Evolutionary conservation across 2,888 invertebrate species (phyloP), one percentile per base, ranked within the genome.

Genomic region (Scaptomyza parva): DNA sequence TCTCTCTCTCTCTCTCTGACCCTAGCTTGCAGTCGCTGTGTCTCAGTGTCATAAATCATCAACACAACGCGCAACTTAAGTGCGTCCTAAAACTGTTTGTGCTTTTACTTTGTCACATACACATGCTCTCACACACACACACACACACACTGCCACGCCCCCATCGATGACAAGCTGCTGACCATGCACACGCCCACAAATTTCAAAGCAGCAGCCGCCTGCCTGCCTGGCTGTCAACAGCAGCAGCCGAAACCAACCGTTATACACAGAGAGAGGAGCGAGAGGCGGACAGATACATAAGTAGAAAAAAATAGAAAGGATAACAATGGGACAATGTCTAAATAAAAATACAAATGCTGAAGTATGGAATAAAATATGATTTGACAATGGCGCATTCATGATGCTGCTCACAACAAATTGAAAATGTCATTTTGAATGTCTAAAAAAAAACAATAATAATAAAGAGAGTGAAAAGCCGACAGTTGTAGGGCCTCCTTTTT

Each of bases 51-150:
- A 82, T 82, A 82, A 82, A 82, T 82, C 82, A 82, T 82, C 85
- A 81, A 69, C 85, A 87, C 76, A 87, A 76, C 82, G 70, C 85
- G 64, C 78, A 73, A 85, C 87, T 87, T 82, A 87, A 82, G 82
- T 82, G 82, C 82, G 77, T 75, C 85, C 87, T 73, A 85, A 84
- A 82, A 87, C 87, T 81, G 87, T 82, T 81, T 75, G 64, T 65
- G 79, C 77, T 79, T 78, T 79, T 79, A 72, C 77, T 77, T 78
- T 78, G 60, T 77, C 68, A 73, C 64, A 77, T 59, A 61, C 50
- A 47, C 53, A 58, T 40, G 33, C 44, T 20, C n/a, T 14, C 45
- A 9, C 39, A 12, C 11, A 14, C 12, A 3, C 9, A 47, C 4
- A 20, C 51, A 17, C 43, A n/a, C 26, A 26, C 30, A 54, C 39